Evolutionary conservation across 2,888 invertebrate species (phyloP).

Genomic region (Escarpia spicata): DNA sequence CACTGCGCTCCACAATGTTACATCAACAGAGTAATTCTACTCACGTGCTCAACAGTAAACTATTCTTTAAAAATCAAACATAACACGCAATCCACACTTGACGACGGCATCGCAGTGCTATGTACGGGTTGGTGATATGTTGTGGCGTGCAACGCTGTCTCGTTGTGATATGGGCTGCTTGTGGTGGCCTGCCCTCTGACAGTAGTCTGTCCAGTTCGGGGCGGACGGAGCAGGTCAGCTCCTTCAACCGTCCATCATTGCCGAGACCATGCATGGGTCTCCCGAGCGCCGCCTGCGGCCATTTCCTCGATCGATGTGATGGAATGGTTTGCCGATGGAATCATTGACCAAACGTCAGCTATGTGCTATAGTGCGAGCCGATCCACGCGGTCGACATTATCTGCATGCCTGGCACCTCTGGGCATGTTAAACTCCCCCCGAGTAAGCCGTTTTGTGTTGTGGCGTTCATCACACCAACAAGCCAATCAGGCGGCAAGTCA

Average conservation of each 20-base stretch:
- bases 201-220: not conserved
- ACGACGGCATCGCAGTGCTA: not conserved
- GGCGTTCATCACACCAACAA: not conserved
- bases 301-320: not conserved
- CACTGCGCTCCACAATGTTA: not conserved
- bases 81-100: not conserved
- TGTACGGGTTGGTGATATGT: not conserved
- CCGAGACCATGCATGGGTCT: not conserved
- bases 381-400: not conserved
- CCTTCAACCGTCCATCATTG: not conserved
- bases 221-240: not conserved
- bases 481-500: not conserved
- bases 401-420: not conserved
- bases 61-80: not conserved
- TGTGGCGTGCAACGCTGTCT: not conserved
- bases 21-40: not conserved
- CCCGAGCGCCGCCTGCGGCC: not conserved
- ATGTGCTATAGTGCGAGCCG: not conserved
- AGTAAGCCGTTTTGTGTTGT: not conserved
- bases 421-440: not conserved
- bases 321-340: not conserved
- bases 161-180: not conserved
- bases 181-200: not conserved
- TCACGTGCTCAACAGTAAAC: not conserved
- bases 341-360: not conserved